Conservation (phyloP, 1,140 invertebrate species). For the Ooceraea biroi region DNA sequence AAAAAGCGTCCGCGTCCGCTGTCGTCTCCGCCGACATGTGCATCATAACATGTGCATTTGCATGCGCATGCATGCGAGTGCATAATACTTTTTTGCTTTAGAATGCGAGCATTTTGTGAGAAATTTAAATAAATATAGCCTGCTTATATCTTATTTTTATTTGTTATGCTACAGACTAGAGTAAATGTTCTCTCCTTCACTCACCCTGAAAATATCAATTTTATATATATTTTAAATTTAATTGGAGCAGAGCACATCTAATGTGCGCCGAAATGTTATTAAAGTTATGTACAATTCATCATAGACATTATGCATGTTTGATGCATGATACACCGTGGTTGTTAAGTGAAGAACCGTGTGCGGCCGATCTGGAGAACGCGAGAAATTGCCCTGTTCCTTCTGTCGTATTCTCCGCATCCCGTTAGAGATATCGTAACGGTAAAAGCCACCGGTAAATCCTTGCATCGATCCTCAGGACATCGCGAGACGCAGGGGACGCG, state of each 20-base stretch:
- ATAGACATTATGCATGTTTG: neutral
- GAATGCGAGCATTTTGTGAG: neutral
- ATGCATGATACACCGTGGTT: neutral
- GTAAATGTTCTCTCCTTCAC: too few species aligned
- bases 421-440: constrained; percentile 80
- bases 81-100: neutral
- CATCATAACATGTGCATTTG: constrained; percentile 9
- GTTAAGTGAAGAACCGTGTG: constrained; percentile 24
- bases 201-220: too few species aligned
- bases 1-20: constrained; percentile 27
- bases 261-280: neutral
- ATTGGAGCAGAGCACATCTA: too few species aligned
- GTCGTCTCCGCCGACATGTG: neutral
- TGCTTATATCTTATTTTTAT: neutral
- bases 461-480: constrained; percentile 71
- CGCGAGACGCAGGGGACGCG: neutral
- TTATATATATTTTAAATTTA: too few species aligned
- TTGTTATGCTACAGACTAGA: neutral
- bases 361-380: constrained; percentile 67
- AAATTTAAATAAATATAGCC: neutral
- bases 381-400: constrained; percentile 70
- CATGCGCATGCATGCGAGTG: constrained; percentile 10
- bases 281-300: constrained; percentile 5
- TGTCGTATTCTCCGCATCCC: constrained; percentile 74
- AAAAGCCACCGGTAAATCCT: constrained; percentile 74